A percentile compares a stretch with the other conserved stretches of the same genome.
Evolutionary conservation across 2,113 vertebrate species (phyloP).

Genomic region (Danionella cerebrum): DNA sequence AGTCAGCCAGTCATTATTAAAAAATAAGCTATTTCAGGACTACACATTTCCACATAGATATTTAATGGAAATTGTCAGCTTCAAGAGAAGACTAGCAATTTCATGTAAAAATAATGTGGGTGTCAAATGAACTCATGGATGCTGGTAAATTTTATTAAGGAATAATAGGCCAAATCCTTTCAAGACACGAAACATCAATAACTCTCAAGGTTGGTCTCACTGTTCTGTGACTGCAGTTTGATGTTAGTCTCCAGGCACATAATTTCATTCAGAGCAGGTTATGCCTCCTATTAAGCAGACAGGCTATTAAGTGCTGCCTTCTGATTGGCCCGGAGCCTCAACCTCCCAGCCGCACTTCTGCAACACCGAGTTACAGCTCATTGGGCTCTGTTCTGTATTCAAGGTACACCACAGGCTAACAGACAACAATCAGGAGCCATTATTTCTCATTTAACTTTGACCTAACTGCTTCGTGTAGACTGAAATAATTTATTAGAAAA

Average conservation of each 20-base stretch:
- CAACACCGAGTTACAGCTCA: slow-evolving; percentile 22
- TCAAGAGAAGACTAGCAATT: background rate
- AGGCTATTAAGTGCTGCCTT: slow-evolving; percentile 17
- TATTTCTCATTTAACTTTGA: slow-evolving; percentile 26
- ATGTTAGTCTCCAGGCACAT: slow-evolving; percentile 28
- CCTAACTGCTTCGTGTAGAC: slow-evolving; percentile 8
- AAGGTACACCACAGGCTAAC: slow-evolving; percentile 3
- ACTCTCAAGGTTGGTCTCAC: slow-evolving; percentile 42
- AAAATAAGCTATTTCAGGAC: background rate
- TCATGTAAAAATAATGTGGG: slow-evolving; percentile 4
- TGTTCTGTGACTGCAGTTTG: slow-evolving; percentile 17
- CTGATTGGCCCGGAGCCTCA: slow-evolving; percentile 6
- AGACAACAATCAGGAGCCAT: slow-evolving; percentile 26
- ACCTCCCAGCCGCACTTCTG: background rate
- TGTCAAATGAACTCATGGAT: slow-evolving; percentile 21
- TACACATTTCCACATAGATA: background rate
- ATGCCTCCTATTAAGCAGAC: slow-evolving; percentile 20
- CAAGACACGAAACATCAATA: slow-evolving; percentile 38
- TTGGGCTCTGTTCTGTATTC: slow-evolving; percentile 30
- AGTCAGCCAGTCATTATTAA: background rate
- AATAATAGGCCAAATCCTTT: slow-evolving; percentile 50
- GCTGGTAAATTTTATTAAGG: slow-evolving; percentile 38
- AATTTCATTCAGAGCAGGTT: slow-evolving; percentile 34
- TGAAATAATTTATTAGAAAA: background rate
- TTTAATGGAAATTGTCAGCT: slow-evolving; percentile 4